Percentiles rank a stretch among this genome's conserved stretches.
phyloP scores from a whole-genome alignment of 2,888 invertebrate species.

The Xanthia togata region DNA sequence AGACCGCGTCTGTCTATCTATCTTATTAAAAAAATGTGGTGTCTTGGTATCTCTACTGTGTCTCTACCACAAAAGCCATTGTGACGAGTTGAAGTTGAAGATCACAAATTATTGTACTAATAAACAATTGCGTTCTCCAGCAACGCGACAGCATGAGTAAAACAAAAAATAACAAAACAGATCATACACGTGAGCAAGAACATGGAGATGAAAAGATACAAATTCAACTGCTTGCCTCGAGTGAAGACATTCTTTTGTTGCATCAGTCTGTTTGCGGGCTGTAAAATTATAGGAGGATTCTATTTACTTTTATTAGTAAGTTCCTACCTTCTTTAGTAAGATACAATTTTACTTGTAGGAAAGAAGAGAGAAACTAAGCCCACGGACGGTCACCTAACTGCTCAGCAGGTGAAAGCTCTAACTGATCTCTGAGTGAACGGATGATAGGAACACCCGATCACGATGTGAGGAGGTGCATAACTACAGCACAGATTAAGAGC shows the following conservation, averaged over 20 bases:
- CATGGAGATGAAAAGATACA: conserved; percentile 7
- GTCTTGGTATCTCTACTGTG: not conserved
- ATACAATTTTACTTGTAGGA: not conserved
- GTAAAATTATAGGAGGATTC: conserved; percentile 10
- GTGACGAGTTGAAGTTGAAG: not conserved
- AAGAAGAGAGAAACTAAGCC: not conserved
- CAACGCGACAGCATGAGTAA: not conserved
- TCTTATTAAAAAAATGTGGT: conserved; percentile 18
- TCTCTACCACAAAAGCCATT: not conserved
- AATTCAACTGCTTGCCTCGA: conserved; percentile 19
- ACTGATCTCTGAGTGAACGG: not conserved
- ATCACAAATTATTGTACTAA: not conserved
- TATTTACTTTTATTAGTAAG: conserved; percentile 38
- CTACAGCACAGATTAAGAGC: not conserved
- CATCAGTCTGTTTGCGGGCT: conserved; percentile 15
- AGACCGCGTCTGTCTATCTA: not conserved
- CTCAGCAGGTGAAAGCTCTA: not conserved
- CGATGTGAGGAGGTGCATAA: not conserved
- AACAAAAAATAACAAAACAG: too few species aligned
- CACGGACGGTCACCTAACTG: not conserved
- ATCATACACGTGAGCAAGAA: not conserved
- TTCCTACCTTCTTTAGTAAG: not conserved
- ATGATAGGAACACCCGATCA: not conserved
- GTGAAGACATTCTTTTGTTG: conserved; percentile 17
- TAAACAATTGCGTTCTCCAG: not conserved